These are phyloP conservation scores for Elmis aenea DNA, from an alignment of 2,888 invertebrate genomes.

Conservation along the genomic window DNA sequence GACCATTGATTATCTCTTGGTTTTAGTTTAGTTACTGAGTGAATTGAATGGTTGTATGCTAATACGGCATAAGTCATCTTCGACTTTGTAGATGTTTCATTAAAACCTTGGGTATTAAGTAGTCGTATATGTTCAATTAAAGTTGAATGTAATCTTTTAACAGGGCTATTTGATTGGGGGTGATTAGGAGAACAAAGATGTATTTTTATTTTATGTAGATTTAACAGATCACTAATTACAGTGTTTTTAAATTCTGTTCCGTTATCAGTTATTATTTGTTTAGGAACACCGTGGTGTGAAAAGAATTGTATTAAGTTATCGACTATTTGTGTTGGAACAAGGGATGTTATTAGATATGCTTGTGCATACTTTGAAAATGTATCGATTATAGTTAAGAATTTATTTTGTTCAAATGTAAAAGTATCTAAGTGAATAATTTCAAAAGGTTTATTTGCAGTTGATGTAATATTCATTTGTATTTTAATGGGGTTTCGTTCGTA, in stretches of 20 bases:
- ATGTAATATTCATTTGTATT: slow-evolving; percentile 5
- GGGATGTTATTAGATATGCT: slow-evolving; percentile 14
- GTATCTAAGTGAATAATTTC: slow-evolving; percentile 3
- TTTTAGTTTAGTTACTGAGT: slow-evolving; percentile 3
- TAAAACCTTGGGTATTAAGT: slow-evolving; percentile 6
- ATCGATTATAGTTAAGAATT: slow-evolving; percentile 4
- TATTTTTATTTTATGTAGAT: slow-evolving; percentile 19
- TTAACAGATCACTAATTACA: slow-evolving; percentile 17
- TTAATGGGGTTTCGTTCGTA: slow-evolving; percentile 16
- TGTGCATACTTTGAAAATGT: slow-evolving; percentile 6
- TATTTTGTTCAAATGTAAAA: slow-evolving; percentile 4
- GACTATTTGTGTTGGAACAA: slow-evolving; percentile 14
- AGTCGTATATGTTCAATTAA: slow-evolving; percentile 17
- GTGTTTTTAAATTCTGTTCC: slow-evolving; percentile 8
- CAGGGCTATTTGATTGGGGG: slow-evolving; percentile 18
- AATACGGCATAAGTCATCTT: slow-evolving; percentile 8
- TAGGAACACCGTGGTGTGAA: slow-evolving; percentile 7
- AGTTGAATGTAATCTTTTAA: slow-evolving; percentile 22
- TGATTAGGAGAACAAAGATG: slow-evolving; percentile 21
- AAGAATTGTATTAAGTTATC: slow-evolving; percentile 20
- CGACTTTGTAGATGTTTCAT: neutral
- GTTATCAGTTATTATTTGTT: slow-evolving; percentile 4
- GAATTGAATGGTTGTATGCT: slow-evolving; percentile 6
- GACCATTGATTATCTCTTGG: slow-evolving; percentile 6
- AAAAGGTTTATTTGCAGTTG: slow-evolving; percentile 6